Base-by-base conservation (phyloP, 2,888 invertebrate genomes). In the Frankliniella intonsa region DNA sequence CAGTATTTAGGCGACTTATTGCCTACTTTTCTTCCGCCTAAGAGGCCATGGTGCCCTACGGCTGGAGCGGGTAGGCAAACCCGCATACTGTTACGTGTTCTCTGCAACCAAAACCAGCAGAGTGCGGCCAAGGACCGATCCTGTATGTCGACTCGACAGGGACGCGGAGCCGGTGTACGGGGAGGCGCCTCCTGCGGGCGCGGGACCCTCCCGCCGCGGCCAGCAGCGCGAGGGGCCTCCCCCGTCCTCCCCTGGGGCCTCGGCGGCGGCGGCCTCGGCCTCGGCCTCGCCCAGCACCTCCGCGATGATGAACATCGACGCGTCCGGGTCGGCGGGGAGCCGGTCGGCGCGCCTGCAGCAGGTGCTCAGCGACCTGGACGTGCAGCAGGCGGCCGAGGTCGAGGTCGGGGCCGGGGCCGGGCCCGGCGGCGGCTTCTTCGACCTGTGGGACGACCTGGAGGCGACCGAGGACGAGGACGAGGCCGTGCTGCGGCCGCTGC, bases 391-490 rank as follows among this genome's bases (percentile, higher is more conserved):
- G 38, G 38, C 38, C 11, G 69, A 11, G 69, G 69, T 10, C 22
- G 22, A 22, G 22, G 69, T 8, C 69, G 69, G 22, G 11, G 11
- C 55, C 55, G 55, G 12, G 17, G 55, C 17, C 55, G 17, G 14
- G 17, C 11, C 55, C 55, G 55, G 17, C 55, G 14, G 55, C 55
- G 19, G 17, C 17, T 25, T 76, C 69, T 8, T 76, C 8, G 69
- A 76, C 22, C 25, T 76, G 11, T 76, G 69, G 69, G 69, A 76
- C 69, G 69, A 76, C 69, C 69, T 76, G 25, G 69, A 76, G 11
- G 11, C 9, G 8, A 25, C 22, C 69, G 25, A 22, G 11, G 69
- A 22, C 69, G 69, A 76, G 22, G 69, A 8, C 25, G 69, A 76
- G 69, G 25, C 22, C 69, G 12, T 25, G 1, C 62, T 19, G 62